These are phyloP conservation scores for Chelmon rostratus DNA, from an alignment of 2,797 vertebrate species.

Conservation along the genomic window DNA sequence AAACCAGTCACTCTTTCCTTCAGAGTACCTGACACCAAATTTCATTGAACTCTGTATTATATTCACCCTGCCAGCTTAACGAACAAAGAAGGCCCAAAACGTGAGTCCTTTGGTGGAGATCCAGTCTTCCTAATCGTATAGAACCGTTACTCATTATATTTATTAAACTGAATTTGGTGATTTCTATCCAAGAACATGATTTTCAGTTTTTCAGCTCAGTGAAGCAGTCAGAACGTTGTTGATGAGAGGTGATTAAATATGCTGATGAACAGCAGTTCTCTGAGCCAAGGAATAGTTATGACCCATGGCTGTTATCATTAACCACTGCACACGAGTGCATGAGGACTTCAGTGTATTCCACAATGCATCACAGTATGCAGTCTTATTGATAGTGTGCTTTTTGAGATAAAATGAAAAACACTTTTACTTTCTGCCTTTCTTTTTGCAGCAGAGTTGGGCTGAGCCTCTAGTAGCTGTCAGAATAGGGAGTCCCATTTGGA, in stretches of 20 bases:
- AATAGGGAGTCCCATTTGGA: slow-evolving; percentile 83
- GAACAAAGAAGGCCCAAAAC: not conserved
- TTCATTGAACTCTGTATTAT: not conserved
- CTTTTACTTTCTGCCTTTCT: slow-evolving; percentile 21
- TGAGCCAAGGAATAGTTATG: slow-evolving; percentile 23
- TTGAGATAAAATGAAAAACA: slow-evolving; percentile 16
- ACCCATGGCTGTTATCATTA: slow-evolving; percentile 34
- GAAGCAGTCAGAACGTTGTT: slow-evolving; percentile 32
- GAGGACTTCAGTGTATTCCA: not conserved
- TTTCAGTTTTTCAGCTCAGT: slow-evolving; percentile 53
- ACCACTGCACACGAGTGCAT: slow-evolving; percentile 13
- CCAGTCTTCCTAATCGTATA: slow-evolving; percentile 2
- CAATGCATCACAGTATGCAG: slow-evolving; percentile 3
- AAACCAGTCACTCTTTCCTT: not conserved
- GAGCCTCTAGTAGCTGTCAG: slow-evolving; percentile 64
- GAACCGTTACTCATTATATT: slow-evolving; percentile 20
- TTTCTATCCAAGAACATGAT: slow-evolving; percentile 34
- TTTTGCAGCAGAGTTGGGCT: slow-evolving; percentile 53
- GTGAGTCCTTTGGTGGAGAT: not conserved
- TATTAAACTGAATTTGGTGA: slow-evolving; percentile 30
- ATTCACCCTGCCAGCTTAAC: not conserved
- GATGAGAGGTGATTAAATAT: slow-evolving; percentile 47
- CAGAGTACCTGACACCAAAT: not conserved
- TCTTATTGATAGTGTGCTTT: slow-evolving; percentile 4
- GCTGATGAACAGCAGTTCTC: slow-evolving; percentile 43